Base-by-base conservation (phyloP, 1,140 invertebrate species). In the Ylistrum balloti region DNA sequence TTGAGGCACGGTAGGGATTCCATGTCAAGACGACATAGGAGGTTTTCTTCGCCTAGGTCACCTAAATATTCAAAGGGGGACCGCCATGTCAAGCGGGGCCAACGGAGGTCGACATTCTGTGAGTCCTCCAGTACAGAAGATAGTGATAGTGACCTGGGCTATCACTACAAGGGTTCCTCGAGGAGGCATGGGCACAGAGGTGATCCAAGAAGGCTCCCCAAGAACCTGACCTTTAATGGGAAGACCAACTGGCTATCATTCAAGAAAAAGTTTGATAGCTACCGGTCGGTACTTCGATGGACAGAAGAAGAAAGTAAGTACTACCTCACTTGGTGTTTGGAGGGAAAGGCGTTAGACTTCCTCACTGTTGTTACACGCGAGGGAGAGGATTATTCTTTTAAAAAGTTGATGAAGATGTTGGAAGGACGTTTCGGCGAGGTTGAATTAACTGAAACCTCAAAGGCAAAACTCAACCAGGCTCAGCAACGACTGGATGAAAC, bases 381-480 rank as follows among this genome's bases (percentile, higher is more conserved):
- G 33, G 74, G 74, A 9, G 35, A 85, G n/a, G 35, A 89, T 28
- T 74, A 85, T n/a, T 74, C 32, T 20, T 89, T 74, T 38, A n/a
- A 35, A 88, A 91, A 33, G n/a, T 89, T 35, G 22, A 89, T 0
- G 33, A 87, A n/a, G 74, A 48, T 20, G 74, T 91, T 88, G 90
- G 91, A 89, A 89, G 86, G 20, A 33, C 86, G 10, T 93, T 93
- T 86, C 56, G 86, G 87, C n/a, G 41, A 86, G 7, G 33, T 87
- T 15, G 88, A 91, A 28, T 33, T 93, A 20, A 48, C 88, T 3
- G 92, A 91, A 85, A 93, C 92, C 13, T 86, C 74, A 2, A 87
- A 87, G 33, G 90, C 86, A 33, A 33, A 91, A 85, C 91, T 91
- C 88, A 88, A 90, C 13, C 86, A 87, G 41, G 89, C 92, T 13